These are phyloP conservation scores for Dolichoris vasculosae DNA, from an alignment of 1,140 invertebrate genomes.

Conservation along the genomic window DNA sequence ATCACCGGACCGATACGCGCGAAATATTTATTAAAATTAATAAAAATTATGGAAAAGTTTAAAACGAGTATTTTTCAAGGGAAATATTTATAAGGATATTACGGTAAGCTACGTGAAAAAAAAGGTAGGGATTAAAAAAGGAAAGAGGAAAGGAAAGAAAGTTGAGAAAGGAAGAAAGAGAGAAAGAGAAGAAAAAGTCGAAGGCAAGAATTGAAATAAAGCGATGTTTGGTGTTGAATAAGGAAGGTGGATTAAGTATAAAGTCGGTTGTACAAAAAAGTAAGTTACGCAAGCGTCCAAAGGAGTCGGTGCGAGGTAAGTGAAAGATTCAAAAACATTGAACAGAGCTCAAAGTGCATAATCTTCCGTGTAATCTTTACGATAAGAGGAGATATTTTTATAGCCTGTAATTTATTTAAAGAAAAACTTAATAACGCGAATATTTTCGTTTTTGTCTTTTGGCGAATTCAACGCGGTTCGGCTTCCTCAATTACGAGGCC, in stretches of 20 bases:
- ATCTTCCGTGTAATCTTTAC: background rate
- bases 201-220: background rate
- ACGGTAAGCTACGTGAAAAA: too few relatives aligned
- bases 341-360: background rate
- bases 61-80: too few relatives aligned
- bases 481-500: background rate
- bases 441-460: background rate
- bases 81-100: too few relatives aligned
- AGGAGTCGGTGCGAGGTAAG: background rate
- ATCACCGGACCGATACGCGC: background rate
- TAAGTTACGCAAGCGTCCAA: background rate
- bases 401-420: background rate
- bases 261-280: background rate
- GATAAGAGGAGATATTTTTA: background rate
- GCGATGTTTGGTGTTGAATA: background rate
- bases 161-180: too few relatives aligned
- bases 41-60: background rate
- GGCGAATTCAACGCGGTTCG: background rate
- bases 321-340: background rate
- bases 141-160: too few relatives aligned
- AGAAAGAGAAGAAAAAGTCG: background rate
- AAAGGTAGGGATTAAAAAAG: too few relatives aligned
- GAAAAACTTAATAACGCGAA: background rate
- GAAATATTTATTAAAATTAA: background rate
- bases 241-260: background rate